Conservation (phyloP, 2,888 invertebrate species). For the Brachynemurus nebulosus region DNA sequence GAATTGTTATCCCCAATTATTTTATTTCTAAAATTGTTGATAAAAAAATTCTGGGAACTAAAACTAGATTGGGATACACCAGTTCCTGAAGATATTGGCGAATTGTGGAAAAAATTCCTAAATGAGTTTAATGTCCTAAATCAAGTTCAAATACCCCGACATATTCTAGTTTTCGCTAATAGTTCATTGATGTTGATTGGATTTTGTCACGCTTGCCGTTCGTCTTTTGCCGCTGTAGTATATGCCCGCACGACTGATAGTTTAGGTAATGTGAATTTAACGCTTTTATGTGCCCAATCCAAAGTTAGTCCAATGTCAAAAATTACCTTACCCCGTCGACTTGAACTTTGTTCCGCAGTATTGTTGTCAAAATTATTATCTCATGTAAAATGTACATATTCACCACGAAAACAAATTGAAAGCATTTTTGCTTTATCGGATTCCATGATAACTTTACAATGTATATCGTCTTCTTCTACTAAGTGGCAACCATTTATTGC, state of each 20-base stretch:
- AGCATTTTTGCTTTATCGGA: background rate
- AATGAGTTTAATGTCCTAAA: too few relatives aligned
- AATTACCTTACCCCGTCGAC: background rate
- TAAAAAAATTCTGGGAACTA: too few relatives aligned
- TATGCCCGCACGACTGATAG: background rate
- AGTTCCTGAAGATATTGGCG: too few relatives aligned
- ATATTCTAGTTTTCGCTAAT: background rate
- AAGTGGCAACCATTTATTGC: background rate
- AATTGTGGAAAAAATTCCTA: too few relatives aligned
- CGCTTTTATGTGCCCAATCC: background rate
- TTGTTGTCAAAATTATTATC: constrained; percentile 3
- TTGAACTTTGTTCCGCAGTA: constrained; percentile 1
- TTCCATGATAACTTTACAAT: background rate
- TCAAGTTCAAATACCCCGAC: constrained; percentile 3
- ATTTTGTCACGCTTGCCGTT: background rate
- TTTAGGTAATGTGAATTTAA: background rate
- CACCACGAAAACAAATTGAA: too few relatives aligned
- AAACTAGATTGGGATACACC: too few relatives aligned
- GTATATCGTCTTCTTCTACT: background rate
- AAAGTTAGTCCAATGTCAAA: too few relatives aligned
- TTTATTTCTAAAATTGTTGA: too few relatives aligned
- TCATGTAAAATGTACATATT: background rate
- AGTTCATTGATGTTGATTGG: constrained; percentile 2
- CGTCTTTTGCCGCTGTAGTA: background rate
- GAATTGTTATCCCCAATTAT: too few relatives aligned